phyloP scores from a whole-genome alignment of 2,113 vertebrate genomes.

The Notothenia rossii region DNA sequence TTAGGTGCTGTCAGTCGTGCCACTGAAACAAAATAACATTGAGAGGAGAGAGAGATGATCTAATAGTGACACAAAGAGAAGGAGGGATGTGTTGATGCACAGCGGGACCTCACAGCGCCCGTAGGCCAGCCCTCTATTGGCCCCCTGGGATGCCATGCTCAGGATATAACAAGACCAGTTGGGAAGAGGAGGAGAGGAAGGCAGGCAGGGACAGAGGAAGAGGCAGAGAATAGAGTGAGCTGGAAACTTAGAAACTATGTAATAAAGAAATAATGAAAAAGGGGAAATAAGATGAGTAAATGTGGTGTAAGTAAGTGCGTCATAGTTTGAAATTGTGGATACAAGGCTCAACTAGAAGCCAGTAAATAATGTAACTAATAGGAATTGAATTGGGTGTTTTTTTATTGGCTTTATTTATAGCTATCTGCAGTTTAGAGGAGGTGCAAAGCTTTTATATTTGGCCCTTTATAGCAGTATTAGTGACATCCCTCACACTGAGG shows the following conservation, averaged over 20 bases:
- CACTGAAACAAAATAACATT: slow-evolving; percentile 52
- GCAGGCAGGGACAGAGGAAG: slow-evolving; percentile 14
- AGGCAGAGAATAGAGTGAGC: slow-evolving; percentile 11
- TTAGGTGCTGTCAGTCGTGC: slow-evolving; percentile 49
- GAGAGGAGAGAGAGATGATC: slow-evolving; percentile 24
- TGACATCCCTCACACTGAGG: background rate
- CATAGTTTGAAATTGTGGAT: background rate
- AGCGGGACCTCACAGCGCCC: slow-evolving; percentile 40
- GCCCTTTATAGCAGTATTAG: background rate
- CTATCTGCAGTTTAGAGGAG: background rate
- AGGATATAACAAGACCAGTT: slow-evolving; percentile 39
- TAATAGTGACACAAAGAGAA: slow-evolving; percentile 19
- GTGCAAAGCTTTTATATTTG: slow-evolving; percentile 1
- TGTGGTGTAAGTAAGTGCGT: background rate
- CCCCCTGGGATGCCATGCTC: slow-evolving; percentile 56
- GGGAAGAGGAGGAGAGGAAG: slow-evolving; percentile 34
- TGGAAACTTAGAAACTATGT: slow-evolving; percentile 8
- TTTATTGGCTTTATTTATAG: slow-evolving; percentile 1
- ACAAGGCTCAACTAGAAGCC: background rate
- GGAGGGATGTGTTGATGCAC: slow-evolving; percentile 36
- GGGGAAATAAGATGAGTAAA: background rate
- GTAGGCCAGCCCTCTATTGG: slow-evolving; percentile 22
- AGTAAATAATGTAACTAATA: background rate
- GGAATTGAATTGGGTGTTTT: background rate
- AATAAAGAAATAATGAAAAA: background rate